Evolutionary conservation across 2,797 vertebrate genomes (phyloP).

Genomic region (Rhinogobio ventralis): DNA sequence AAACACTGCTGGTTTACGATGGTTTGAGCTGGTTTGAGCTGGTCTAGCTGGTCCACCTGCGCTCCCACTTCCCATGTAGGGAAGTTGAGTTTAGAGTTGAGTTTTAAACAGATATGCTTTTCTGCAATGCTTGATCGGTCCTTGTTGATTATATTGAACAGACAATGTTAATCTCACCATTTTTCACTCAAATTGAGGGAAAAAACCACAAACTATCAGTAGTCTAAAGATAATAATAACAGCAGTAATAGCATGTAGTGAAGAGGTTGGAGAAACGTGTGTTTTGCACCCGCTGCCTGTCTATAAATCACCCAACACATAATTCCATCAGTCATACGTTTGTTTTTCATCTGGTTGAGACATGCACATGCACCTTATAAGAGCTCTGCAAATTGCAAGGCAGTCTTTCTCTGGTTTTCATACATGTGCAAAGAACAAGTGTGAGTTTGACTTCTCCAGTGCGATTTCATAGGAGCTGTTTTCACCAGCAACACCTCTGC

Average conservation of each 20-base stretch:
- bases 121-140: neutral
- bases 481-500: neutral
- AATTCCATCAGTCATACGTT: constrained; percentile 82
- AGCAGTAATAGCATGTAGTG: constrained; percentile 71
- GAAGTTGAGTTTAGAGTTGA: too few species aligned
- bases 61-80: neutral
- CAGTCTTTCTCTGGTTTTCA: constrained; percentile 74
- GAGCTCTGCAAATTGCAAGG: constrained; percentile 78
- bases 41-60: neutral
- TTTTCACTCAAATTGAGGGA: constrained; percentile 22
- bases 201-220: constrained; percentile 23
- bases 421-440: neutral
- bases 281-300: constrained; percentile 71
- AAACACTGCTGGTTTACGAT: too few species aligned
- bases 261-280: constrained; percentile 67
- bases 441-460: neutral
- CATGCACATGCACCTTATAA: constrained; percentile 81
- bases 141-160: neutral
- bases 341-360: constrained; percentile 83
- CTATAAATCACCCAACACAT: constrained; percentile 85
- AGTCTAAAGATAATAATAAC: constrained; percentile 45
- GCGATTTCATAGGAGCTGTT: neutral
- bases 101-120: neutral
- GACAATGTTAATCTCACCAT: neutral
- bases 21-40: too few species aligned